These are phyloP conservation scores for Luffia ferchaultella DNA, from an alignment of 2,888 invertebrate species.

Conservation along the genomic window DNA sequence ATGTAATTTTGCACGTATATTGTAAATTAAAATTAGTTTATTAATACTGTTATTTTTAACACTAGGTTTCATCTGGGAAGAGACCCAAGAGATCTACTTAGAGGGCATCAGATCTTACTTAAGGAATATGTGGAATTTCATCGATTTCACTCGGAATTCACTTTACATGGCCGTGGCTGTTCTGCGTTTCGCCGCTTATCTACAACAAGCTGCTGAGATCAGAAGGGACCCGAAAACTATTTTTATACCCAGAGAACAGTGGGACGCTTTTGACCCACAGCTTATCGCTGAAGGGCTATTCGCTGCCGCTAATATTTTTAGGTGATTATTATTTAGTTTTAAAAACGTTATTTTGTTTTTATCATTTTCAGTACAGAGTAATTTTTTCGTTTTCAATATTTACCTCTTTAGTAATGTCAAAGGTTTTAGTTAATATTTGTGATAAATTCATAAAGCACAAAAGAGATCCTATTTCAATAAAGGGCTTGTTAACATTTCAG, in stretches of 20 bases:
- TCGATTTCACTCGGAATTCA: constrained; percentile 91
- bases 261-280: constrained; percentile 94
- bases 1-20: too few species aligned
- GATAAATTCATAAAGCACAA: too few species aligned
- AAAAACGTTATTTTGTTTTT: constrained; percentile 2
- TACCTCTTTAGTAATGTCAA: too few species aligned
- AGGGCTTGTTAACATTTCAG: too few species aligned
- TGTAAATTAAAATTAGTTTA: too few species aligned
- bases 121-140: constrained; percentile 95
- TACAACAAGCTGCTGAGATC: constrained; percentile 79
- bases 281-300: constrained; percentile 92
- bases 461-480: too few species aligned
- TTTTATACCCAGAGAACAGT: constrained; percentile 82
- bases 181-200: constrained; percentile 74
- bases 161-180: constrained; percentile 80
- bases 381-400: not conserved
- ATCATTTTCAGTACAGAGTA: not conserved
- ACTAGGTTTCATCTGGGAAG: constrained; percentile 90
- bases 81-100: constrained; percentile 88
- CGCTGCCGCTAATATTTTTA: constrained; percentile 94
- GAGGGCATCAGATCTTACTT: constrained; percentile 89
- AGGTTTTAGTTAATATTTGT: too few species aligned
- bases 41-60: too few species aligned
- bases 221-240: constrained; percentile 71
- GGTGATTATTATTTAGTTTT: constrained; percentile 39